A percentile compares a stretch with the other conserved stretches of the same genome.
phyloP scores from a whole-genome alignment of 1,140 invertebrate species.

The Teleogryllus occipitalis region DNA sequence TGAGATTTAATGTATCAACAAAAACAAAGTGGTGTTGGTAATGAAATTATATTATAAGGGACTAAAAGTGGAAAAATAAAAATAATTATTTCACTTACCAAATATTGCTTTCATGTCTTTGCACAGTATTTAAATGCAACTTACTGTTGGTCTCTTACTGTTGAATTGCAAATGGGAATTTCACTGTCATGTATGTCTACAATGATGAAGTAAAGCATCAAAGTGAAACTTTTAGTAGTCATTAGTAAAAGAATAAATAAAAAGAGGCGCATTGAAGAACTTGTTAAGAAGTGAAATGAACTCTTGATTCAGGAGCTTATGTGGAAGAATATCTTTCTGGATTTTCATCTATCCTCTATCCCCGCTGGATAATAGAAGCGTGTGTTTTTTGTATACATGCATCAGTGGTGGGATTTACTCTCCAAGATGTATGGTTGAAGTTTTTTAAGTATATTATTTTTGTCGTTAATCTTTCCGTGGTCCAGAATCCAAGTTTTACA shows the following conservation, averaged over 20 bases:
- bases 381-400: not conserved
- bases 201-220: not conserved
- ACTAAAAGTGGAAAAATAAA: not conserved
- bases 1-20: not conserved
- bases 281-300: not conserved
- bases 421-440: constrained; percentile 11
- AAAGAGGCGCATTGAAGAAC: not conserved
- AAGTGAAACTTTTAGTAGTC: not conserved
- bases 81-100: constrained; percentile 16
- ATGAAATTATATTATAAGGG: not conserved
- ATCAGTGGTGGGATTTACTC: not conserved
- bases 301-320: constrained; percentile 2
- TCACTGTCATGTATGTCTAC: constrained; percentile 12
- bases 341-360: constrained; percentile 7
- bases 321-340: not conserved
- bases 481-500: constrained; percentile 8
- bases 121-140: constrained; percentile 19
- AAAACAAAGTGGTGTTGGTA: constrained; percentile 8
- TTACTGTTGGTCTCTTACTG: constrained; percentile 10
- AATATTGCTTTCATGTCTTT: constrained; percentile 17
- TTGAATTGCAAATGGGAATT: not conserved
- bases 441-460: constrained; percentile 7
- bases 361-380: constrained; percentile 7
- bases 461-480: constrained; percentile 4
- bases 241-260: not conserved